Conservation (phyloP, 2,888 invertebrate genomes). For the Sylvicola cinctus region DNA sequence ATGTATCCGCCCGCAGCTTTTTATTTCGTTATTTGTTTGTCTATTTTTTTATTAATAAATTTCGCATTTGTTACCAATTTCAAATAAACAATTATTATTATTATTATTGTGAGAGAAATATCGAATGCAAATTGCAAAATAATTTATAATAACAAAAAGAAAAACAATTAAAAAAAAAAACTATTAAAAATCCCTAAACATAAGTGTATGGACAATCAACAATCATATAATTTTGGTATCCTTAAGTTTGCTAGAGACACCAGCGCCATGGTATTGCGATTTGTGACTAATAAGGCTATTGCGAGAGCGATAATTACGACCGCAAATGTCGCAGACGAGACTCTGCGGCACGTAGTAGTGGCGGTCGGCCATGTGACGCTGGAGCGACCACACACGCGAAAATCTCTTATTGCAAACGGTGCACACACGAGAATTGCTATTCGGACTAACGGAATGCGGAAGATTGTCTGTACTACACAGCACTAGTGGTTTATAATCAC, state of each 20-base stretch:
- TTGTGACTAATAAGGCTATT: conserved; percentile 29
- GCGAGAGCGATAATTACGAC: conserved; percentile 26
- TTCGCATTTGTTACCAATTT: too few species aligned
- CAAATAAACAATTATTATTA: too few species aligned
- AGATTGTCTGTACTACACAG: not conserved
- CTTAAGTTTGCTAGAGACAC: conserved; percentile 4
- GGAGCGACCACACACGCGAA: conserved; percentile 28
- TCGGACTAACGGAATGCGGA: conserved; percentile 2
- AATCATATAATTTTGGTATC: not conserved
- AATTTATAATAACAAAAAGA: not conserved
- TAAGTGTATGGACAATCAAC: not conserved
- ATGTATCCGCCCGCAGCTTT: too few species aligned
- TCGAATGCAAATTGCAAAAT: not conserved
- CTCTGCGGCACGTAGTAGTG: conserved; percentile 28
- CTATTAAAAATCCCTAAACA: not conserved
- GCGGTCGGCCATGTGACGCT: conserved; percentile 28
- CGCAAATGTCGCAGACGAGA: conserved; percentile 26
- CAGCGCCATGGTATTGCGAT: conserved; percentile 26
- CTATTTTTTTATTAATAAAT: too few species aligned
- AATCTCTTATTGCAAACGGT: conserved; percentile 26
- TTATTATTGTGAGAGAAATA: too few species aligned
- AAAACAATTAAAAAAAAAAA: not conserved
- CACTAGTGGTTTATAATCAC: not conserved
- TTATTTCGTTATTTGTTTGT: too few species aligned
- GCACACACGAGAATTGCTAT: conserved; percentile 20